Base-by-base conservation (phyloP, 2,888 invertebrate species). In the Monochamus alternatus region DNA sequence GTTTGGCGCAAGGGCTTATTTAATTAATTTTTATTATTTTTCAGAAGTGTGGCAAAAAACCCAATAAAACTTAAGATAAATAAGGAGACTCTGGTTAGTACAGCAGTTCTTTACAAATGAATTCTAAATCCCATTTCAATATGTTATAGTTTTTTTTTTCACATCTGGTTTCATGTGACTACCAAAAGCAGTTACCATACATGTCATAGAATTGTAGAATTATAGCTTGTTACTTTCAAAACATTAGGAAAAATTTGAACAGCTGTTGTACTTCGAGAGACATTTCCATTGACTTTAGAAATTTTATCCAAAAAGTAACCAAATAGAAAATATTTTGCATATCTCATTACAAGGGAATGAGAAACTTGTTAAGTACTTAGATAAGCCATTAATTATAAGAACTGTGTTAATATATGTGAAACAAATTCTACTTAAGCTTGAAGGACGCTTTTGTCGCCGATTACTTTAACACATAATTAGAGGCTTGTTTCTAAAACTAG, bases 381-480 rank as follows among this genome's bases (percentile, higher is more conserved):
- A 85, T 86, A 85, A 86, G 83, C 85, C 82, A 85, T 86, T 85
- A 85, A 85, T 86, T 86, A 85, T 79, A 78, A 80, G 63, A 66
- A 70, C 44, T 31, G 75, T 80, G 85, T 82, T 85, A 86, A 86
- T 85, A 77, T 78, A 82, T 84, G 85, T 81, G 81, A 85, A 85
- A 83, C 81, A 84, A 83, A 82, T 82, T 84, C 84, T 84, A 85
- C 85, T 85, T 84, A 82, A 81, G 78, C 59, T 73, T 81, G 84
- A 86, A 86, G 85, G 85, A 83, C 84, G 82, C 76, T 81, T 78
- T 82, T 84, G 83, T 84, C 84, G 84, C 84, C 80, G 80, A 81
- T 82, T 82, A 80, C 81, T 83, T 84, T 84, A 82, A 84, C 82
- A 77, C 78, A 78, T 85, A 85, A 86, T 86, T 86, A 86, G 86